Evolutionary conservation across 2,888 invertebrate genomes (phyloP).

Genomic region (Zhuqinia jingwanae): DNA sequence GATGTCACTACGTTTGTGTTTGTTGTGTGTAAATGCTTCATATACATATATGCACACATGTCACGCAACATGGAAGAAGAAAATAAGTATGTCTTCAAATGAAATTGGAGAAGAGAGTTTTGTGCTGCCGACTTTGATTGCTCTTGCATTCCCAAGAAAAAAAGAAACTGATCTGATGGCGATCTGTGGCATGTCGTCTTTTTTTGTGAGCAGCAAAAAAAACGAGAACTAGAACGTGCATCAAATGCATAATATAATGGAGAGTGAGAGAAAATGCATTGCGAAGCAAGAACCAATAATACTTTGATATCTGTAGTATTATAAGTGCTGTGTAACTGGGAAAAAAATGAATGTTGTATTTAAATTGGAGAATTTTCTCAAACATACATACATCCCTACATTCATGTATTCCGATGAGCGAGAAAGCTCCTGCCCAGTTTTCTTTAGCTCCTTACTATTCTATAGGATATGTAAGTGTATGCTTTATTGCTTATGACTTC

Average conservation of each 20-base stretch:
- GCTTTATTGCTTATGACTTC: constrained; percentile 37
- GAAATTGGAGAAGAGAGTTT: neutral
- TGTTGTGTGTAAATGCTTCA: neutral
- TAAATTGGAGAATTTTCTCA: constrained; percentile 2
- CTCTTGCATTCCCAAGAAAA: neutral
- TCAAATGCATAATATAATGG: neutral
- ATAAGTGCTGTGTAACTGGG: no score
- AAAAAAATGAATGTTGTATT: constrained; percentile 25
- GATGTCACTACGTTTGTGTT: neutral
- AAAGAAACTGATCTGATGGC: neutral
- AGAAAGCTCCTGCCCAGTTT: neutral
- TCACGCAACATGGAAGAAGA: neutral
- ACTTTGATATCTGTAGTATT: no score
- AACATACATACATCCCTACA: neutral
- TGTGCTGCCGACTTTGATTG: neutral
- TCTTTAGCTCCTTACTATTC: neutral
- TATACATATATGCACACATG: constrained; percentile 1
- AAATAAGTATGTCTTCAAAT: no score
- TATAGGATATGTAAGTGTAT: no score
- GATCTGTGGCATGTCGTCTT: neutral
- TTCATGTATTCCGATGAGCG: neutral
- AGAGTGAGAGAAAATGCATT: neutral
- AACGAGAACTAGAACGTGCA: neutral
- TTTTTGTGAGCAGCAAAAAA: no score
- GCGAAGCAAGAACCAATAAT: neutral